These are phyloP conservation scores for Euclidia mi DNA, from an alignment of 2,888 invertebrate species.

Conservation along the genomic window DNA sequence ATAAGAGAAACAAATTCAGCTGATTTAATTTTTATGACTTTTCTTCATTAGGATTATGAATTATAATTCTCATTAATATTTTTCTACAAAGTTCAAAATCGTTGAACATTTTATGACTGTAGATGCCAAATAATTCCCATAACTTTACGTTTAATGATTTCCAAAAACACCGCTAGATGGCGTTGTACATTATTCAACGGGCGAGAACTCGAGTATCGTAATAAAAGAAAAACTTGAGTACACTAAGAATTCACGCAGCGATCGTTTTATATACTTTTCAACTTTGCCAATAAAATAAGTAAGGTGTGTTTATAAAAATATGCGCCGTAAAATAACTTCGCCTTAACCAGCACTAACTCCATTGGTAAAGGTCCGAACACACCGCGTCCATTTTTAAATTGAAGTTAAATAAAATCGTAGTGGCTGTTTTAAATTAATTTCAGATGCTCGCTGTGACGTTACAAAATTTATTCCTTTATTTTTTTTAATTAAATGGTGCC, in stretches of 20 bases:
- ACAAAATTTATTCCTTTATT: no score
- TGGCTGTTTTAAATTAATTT: no score
- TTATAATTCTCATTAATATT: no score
- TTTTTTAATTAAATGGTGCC: no score
- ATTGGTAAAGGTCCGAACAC: slow-evolving; percentile 21
- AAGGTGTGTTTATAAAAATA: slow-evolving; percentile 59
- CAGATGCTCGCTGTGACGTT: no score
- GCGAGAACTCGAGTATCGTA: slow-evolving; percentile 27
- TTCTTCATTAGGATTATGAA: no score
- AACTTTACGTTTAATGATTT: slow-evolving; percentile 18
- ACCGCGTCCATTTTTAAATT: neutral
- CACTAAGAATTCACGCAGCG: slow-evolving; percentile 21
- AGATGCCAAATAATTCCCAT: neutral
- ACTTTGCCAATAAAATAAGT: slow-evolving; percentile 57
- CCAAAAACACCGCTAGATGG: slow-evolving; percentile 20
- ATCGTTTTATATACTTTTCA: slow-evolving; percentile 46
- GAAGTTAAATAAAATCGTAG: no score
- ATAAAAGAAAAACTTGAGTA: slow-evolving; percentile 35
- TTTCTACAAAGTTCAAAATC: no score
- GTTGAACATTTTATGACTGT: slow-evolving; percentile 7
- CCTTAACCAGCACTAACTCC: slow-evolving; percentile 35
- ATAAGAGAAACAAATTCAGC: no score
- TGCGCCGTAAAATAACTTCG: slow-evolving; percentile 45
- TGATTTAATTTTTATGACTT: no score
- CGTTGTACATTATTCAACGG: slow-evolving; percentile 29